Conservation (phyloP, 2,797 vertebrate species). For the Cossypha niveicapilla region DNA sequence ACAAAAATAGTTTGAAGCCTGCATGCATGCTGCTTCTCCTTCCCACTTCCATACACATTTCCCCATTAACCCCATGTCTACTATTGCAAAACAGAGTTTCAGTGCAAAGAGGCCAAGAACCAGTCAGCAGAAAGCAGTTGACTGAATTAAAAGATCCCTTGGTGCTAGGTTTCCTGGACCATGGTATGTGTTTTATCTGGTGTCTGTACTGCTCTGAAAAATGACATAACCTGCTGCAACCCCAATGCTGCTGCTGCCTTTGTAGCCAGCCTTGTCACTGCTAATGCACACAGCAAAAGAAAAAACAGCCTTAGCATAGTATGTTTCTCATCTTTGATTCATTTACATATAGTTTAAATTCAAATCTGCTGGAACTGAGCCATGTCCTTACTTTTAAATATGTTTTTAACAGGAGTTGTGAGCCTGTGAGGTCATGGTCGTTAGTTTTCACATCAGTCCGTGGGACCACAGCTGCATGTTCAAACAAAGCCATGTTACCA, state of each 20-base stretch:
- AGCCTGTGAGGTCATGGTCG: background rate
- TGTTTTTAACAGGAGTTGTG: background rate
- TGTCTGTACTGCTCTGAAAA: background rate
- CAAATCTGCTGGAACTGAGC: background rate
- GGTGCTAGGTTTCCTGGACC: background rate
- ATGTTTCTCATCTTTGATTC: background rate
- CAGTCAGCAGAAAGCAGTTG: background rate
- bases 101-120: background rate
- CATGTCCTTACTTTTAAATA: background rate
- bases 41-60: background rate
- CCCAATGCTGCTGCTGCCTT: rapidly evolving
- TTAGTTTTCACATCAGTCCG: background rate
- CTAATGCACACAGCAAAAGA: background rate
- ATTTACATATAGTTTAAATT: background rate
- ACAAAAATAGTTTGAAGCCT: background rate
- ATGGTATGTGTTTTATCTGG: background rate
- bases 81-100: background rate
- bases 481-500: background rate
- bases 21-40: background rate
- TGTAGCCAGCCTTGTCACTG: background rate
- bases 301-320: background rate
- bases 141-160: background rate
- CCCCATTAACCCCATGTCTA: background rate
- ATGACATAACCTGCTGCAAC: background rate
- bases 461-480: background rate